Conservation (phyloP, 35 echinoderm and acorn worm species). For the Hemicentrotus pulcherrimus region DNA sequence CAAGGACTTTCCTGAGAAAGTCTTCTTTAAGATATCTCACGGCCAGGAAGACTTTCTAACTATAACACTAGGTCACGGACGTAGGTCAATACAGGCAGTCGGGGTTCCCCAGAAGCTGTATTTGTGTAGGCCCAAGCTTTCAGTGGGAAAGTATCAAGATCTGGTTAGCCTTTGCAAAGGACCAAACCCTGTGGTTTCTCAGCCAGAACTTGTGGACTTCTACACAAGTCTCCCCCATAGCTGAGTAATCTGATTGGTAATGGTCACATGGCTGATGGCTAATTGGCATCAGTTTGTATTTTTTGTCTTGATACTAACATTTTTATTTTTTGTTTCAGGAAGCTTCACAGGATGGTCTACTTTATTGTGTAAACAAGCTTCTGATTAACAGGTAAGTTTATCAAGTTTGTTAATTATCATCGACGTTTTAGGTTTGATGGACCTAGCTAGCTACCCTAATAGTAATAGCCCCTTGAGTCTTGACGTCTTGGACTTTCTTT, state of each 20-base stretch:
- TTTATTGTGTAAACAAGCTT: too few species aligned
- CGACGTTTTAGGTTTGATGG: too few species aligned
- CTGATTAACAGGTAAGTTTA: too few species aligned
- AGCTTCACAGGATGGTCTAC: too few species aligned
- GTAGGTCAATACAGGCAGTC: background rate
- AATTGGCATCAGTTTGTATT: too few species aligned
- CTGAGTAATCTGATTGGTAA: background rate
- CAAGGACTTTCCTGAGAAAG: background rate
- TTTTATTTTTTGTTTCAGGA: too few species aligned
- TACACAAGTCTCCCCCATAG: conserved; percentile 39
- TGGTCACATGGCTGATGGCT: too few species aligned
- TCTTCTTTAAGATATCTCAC: conserved; percentile 40
- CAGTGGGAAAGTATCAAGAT: conserved; percentile 36
- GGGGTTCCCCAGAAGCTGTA: background rate
- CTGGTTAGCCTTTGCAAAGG: conserved; percentile 29
- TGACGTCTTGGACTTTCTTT: too few species aligned
- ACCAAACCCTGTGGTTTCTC: conserved; percentile 20
- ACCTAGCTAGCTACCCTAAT: too few species aligned
- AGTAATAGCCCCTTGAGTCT: too few species aligned
- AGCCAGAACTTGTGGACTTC: conserved; percentile 21
- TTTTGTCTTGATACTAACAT: too few species aligned
- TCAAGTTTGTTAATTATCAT: too few species aligned
- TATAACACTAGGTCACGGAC: background rate
- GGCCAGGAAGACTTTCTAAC: background rate
- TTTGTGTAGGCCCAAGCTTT: background rate